Base-by-base conservation (phyloP, 2,113 vertebrate genomes). In the Thalassarche chlororhynchos region DNA sequence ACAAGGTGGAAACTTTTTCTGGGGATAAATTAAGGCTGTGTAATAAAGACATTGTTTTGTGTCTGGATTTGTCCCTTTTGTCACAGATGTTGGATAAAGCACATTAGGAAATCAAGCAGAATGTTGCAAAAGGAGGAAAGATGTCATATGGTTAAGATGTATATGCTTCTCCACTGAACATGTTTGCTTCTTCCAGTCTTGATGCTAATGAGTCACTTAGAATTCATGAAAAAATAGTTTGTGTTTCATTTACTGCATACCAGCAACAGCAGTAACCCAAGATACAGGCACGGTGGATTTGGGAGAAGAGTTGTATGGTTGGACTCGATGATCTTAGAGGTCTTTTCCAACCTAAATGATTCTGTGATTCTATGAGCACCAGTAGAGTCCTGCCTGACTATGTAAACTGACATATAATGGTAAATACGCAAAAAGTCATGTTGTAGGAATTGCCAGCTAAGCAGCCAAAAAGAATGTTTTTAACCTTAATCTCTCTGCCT, bases 71-170 rank as follows among this genome's bases (percentile, higher is more conserved):
- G 16, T 42, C 17, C n/a, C 52, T 91, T 71, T 40, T 49, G 52
- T 62, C 13, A 49, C 1, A 1, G 0, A 0, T 6, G 38, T 34
- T 62, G 42, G 28, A 62, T 21, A 62, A 60, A 18, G 16, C 16
- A 20, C 0, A 0, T 32, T 24, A 79, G 10, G 36, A 96, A 87
- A 66, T 52, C 44, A 75, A 57, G 31, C 12, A 52, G 58, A 77
- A 72, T 1, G 7, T 28, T 74, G 40, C 31, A 77, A 74, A 84
- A 91, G 12, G 34, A 77, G 16, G 49, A 65, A 84, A 77, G 8
- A 14, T 15, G 14, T 10, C 34, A 17, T 58, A 69, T 20, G 20
- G 38, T 57, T 60, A 40, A 66, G 24, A 40, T 10, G 5, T 19
- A 31, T 17, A 34, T 34, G 8, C 26, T 61, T 66, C 36, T 78